Conservation (phyloP, 2,797 vertebrate genomes). For the Anolis apletophallus region DNA sequence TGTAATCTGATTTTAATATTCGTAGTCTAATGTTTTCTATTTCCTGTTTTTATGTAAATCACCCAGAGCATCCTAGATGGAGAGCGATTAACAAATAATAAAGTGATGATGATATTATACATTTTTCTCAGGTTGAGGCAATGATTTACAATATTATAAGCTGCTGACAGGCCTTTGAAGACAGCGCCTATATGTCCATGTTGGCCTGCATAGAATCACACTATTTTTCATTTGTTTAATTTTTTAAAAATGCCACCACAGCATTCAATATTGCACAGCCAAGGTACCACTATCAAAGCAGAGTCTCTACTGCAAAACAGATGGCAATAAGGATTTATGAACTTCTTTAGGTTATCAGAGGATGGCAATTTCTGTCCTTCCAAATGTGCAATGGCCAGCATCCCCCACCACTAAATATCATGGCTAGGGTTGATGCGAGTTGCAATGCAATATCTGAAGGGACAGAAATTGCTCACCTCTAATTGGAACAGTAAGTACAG, state of each 20-base stretch:
- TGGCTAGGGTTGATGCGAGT: background rate
- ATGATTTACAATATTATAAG: too few relatives aligned
- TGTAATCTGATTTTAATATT: too few relatives aligned
- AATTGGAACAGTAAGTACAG: background rate
- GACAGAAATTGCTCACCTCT: background rate
- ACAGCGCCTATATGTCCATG: too few relatives aligned
- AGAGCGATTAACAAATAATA: too few relatives aligned
- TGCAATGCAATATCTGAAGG: background rate
- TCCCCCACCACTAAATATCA: background rate
- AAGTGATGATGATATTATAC: too few relatives aligned
- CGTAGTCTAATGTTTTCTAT: too few relatives aligned
- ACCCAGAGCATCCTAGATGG: too few relatives aligned
- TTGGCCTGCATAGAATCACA: background rate
- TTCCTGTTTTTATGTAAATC: too few relatives aligned
- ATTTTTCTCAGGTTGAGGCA: too few relatives aligned
- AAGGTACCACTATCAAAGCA: background rate
- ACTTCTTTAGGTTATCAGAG: background rate
- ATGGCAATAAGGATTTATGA: background rate
- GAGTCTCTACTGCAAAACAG: background rate
- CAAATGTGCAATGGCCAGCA: background rate
- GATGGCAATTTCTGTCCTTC: too few relatives aligned
- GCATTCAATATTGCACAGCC: background rate
- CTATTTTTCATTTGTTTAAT: too few relatives aligned
- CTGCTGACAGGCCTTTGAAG: too few relatives aligned
- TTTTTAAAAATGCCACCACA: background rate